Evolutionary conservation across 2,113 vertebrate species (phyloP), one percentile per base, ranked within the genome.

Genomic region (Silurus glanis): DNA sequence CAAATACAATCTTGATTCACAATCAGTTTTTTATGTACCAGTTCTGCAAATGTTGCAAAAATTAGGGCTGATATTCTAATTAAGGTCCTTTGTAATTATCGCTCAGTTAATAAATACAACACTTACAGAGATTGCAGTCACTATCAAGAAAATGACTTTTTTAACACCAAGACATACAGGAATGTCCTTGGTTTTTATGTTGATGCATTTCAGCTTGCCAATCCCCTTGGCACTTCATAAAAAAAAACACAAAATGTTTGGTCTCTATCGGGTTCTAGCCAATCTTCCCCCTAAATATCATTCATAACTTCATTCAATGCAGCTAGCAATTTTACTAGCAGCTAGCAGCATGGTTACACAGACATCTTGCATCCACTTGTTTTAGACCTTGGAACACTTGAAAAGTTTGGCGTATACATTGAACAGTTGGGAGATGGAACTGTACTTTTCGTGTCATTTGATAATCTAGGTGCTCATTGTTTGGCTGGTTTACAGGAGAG

Each of bases 171-270:
- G 9, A 53, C 49, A 1, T 51, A 23, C 47, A 55, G 51, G 13
- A 67, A 28, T 67, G 66, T 28, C 0, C 66, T 67, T 2, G 9
- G 66, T 67, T 23, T 28, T 67, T 67, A 67, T 67, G 66, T 67
- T 28, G 66, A 67, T 66, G 59, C 66, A 51, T 82, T 82, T 66
- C 45, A 82, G 45, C 16, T 82, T 9, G 80, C 80, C 21, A 82
- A 62, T n/a, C 21, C 49, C 21, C 47, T 82, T 61, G 80, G 64
- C n/a, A 67, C 64, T 28, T 67, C 62, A n/a, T n/a, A 3, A 37
- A 81, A 64, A 53, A 47, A 61, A 62, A 64, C 62, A 64, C 1
- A 64, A n/a, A 64, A n/a, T n/a, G 21, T 64, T 64, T 8, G 23
- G 21, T 64, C 21, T 64, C 62, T n/a, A n/a, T 64, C 23, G 62